Conservation (phyloP, 2,888 invertebrate genomes). For the Eristalinus aeneus region DNA sequence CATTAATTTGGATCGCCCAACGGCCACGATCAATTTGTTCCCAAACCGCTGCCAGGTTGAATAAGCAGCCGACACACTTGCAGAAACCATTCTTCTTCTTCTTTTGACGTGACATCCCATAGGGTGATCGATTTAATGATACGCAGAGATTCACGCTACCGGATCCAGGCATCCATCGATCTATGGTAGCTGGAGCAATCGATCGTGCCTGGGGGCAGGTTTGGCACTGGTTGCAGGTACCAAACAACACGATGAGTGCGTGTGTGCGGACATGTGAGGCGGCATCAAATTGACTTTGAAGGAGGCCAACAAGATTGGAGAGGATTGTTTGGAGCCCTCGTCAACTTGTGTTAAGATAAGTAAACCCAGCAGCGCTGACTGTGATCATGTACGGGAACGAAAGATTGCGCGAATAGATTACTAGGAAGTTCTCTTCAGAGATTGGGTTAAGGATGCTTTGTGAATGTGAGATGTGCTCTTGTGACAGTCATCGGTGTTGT, state of each 20-base stretch:
- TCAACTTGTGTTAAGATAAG: not conserved
- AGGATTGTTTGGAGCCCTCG: not conserved
- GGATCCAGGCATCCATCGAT: not conserved
- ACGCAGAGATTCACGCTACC: not conserved
- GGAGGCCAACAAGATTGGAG: not conserved
- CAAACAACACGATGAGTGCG: not conserved
- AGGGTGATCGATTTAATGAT: constrained; percentile 10
- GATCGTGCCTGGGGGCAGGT: constrained; percentile 20
- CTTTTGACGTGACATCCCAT: not conserved
- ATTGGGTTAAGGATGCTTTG: not conserved
- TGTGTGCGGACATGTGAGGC: not conserved
- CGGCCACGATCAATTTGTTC: not conserved
- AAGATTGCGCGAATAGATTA: not conserved
- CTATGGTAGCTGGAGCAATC: constrained; percentile 10
- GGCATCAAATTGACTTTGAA: not conserved
- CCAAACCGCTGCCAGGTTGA: not conserved
- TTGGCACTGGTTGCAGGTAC: constrained; percentile 7
- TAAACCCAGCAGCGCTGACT: not conserved
- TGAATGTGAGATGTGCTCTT: not conserved
- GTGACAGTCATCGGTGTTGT: not conserved
- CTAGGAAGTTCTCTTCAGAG: not conserved
- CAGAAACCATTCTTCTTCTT: not conserved
- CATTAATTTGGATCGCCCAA: not conserved
- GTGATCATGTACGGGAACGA: not conserved
- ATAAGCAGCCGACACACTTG: not conserved